phyloP scores from a whole-genome alignment of 2,113 vertebrate genomes.

The Osmerus mordax region DNA sequence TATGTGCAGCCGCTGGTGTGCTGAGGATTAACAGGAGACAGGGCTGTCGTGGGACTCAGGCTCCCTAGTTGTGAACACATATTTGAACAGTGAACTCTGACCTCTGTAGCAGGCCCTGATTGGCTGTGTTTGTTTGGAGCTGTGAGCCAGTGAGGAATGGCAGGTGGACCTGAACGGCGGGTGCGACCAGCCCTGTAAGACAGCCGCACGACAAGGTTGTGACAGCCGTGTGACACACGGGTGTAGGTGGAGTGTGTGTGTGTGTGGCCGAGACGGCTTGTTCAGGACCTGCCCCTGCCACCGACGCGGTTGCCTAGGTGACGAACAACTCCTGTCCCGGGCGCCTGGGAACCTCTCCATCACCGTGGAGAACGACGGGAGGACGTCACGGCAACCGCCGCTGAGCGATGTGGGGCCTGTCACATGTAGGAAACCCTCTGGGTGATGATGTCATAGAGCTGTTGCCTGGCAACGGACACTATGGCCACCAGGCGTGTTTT shows the following conservation, averaged over 20 bases:
- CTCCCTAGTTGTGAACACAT: neutral
- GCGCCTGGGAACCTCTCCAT: neutral
- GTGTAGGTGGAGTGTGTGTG: neutral
- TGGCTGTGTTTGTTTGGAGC: neutral
- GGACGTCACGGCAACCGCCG: neutral
- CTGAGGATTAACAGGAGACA: neutral
- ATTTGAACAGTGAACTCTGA: neutral
- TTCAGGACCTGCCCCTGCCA: neutral
- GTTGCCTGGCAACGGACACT: conserved; percentile 80
- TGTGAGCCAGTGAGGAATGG: conserved; percentile 16
- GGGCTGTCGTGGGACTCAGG: neutral
- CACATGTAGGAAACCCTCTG: conserved; percentile 72
- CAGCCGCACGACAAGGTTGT: conserved; percentile 8
- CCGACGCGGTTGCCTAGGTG: neutral
- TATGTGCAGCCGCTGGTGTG: neutral
- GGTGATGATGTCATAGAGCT: conserved; percentile 81
- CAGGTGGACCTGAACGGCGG: conserved; percentile 14
- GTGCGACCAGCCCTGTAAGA: conserved; percentile 46
- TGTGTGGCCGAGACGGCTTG: neutral
- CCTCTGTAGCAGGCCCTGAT: neutral
- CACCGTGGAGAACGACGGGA: neutral
- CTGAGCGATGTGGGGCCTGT: conserved; percentile 53
- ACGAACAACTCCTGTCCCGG: neutral
- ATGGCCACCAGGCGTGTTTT: conserved; percentile 69
- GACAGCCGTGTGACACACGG: neutral